phyloP scores from a whole-genome alignment of 1,140 invertebrate genomes.

The Muscidifurax raptorellus region DNA sequence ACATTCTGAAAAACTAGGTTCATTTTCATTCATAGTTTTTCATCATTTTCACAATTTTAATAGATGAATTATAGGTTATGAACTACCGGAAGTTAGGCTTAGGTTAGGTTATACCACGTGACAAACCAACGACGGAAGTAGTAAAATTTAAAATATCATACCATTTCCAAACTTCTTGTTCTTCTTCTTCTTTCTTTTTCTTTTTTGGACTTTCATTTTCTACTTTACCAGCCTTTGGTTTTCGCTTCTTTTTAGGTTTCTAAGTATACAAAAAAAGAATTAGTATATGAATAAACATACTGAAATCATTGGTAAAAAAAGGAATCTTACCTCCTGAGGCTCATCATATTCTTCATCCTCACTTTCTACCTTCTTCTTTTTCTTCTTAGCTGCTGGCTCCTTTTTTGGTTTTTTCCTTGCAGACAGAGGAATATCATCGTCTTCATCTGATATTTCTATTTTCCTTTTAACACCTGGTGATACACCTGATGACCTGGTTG shows the following conservation, averaged over 20 bases:
- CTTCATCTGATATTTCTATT: constrained; percentile 71
- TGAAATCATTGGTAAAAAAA: constrained; percentile 18
- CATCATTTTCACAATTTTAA: neutral
- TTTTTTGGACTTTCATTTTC: constrained; percentile 73
- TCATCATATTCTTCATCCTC: constrained; percentile 81
- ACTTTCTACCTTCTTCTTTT: constrained; percentile 78
- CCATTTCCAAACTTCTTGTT: constrained; percentile 96
- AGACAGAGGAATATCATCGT: constrained; percentile 82
- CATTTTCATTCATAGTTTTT: neutral
- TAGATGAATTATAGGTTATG: constrained; percentile 5
- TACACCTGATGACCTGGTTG: constrained; percentile 56
- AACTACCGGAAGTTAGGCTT: neutral
- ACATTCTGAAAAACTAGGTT: constrained; percentile 17
- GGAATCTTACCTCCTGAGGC: constrained; percentile 63
- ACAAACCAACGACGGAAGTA: neutral
- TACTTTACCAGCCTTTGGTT: constrained; percentile 53
- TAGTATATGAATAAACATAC: constrained; percentile 10
- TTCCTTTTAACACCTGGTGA: constrained; percentile 71
- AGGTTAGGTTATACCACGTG: constrained; percentile 16
- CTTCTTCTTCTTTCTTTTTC: constrained; percentile 87
- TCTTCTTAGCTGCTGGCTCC: constrained; percentile 79
- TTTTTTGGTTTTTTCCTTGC: constrained; percentile 84
- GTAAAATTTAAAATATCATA: constrained; percentile 68
- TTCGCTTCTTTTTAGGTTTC: constrained; percentile 69
- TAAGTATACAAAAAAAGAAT: constrained; percentile 51